Evolutionary conservation across 2,113 vertebrate genomes (phyloP), one percentile per base, ranked within the genome.

Genomic region (Zootoca vivipara): DNA sequence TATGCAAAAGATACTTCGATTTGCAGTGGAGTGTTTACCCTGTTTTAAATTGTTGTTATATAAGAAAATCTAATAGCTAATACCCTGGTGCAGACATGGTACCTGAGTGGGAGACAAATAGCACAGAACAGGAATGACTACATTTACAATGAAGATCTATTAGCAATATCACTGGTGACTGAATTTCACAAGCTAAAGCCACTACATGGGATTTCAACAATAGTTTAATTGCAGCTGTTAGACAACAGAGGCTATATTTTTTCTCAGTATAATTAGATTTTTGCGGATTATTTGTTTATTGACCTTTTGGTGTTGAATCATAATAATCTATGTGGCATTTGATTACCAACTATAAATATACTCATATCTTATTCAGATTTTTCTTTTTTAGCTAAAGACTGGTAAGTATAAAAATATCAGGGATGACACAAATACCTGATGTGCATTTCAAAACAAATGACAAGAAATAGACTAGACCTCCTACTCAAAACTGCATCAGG

Each of bases 361-460:
- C n/a, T 69, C 24, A 33, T 69, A 85, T 62, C 15, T 86, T 70
- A 72, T 3, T 89, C 13, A 93, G 93, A 92, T 83, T 91, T 85
- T 92, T 16, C 18, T 33, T 82, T 90, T 91, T 91, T 77, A 89
- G 78, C 56, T 89, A 87, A 88, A 92, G 70, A 64, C 84, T 91
- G 92, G 86, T 87, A 82, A 81, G 92, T 79, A 93, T 42, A 88
- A 81, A 91, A 94, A 91, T 93, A 94, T 92, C 42, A 93, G 90
- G 89, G 85, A 89, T 77, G 87, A 91, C 91, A 94, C 0, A 78
- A 91, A 95, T 93, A 16, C 87, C 92, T 92, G 80, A 93, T 89
- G 70, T 46, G 79, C 83, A 89, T 91, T 95, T 94, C 89, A 93
- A 95, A 95, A 95, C 83, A 94, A 92, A 91, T 65, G 24, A 67